Evolutionary conservation across 2,888 invertebrate species (phyloP).

Genomic region (Lamproptera curius): DNA sequence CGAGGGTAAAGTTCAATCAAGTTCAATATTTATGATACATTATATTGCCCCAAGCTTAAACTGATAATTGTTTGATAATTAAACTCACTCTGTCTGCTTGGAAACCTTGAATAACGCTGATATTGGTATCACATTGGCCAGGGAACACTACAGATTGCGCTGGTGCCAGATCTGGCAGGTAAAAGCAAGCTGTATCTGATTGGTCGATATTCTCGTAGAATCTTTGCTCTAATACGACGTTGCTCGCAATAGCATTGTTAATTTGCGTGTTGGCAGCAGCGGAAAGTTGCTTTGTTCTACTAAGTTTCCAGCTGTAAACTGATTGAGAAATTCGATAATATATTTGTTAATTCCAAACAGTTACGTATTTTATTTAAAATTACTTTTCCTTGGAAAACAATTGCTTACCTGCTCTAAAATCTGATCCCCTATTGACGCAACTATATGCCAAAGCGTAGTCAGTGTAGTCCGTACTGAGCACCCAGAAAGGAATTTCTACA

Average conservation of each 20-base stretch:
- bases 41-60: too few species aligned
- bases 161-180: slow-evolving; percentile 40
- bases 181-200: slow-evolving; percentile 47
- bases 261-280: slow-evolving; percentile 34
- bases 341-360: too few species aligned
- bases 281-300: slow-evolving; percentile 39
- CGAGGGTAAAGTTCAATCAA: too few species aligned
- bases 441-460: slow-evolving; percentile 44
- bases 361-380: too few species aligned
- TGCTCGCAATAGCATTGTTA: slow-evolving; percentile 31
- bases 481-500: slow-evolving; percentile 40
- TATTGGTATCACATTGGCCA: slow-evolving; percentile 47
- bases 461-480: slow-evolving; percentile 39
- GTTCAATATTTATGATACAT: too few species aligned
- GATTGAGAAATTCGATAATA: slow-evolving; percentile 17
- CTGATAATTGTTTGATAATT: too few species aligned
- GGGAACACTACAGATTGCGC: slow-evolving; percentile 41
- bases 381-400: too few species aligned
- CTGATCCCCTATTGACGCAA: slow-evolving; percentile 35
- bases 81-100: slow-evolving; percentile 36
- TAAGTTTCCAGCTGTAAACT: slow-evolving; percentile 63
- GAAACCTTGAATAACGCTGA: slow-evolving; percentile 42
- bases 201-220: slow-evolving; percentile 46
- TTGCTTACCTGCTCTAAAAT: slow-evolving; percentile 53
- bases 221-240: slow-evolving; percentile 39